Base-by-base conservation (phyloP, 53 echinoderm and acorn worm genomes). In the Hippasteria phrygiana region DNA sequence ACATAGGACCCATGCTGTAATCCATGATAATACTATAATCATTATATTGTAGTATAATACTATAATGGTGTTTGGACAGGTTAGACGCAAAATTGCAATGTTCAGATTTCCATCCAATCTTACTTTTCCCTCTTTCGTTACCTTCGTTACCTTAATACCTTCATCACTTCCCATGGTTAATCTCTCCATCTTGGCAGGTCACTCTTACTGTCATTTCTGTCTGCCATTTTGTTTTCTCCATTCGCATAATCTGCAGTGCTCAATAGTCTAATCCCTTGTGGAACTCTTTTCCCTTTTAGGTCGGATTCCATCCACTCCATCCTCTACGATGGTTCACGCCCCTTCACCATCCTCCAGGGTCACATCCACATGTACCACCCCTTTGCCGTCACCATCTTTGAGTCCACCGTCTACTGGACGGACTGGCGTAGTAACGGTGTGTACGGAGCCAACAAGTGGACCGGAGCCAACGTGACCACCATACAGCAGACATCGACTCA, bases 351-450 rank as follows among this genome's bases (percentile, higher is more conserved):
- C 27, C 87, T 94, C 17, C 91, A 92, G 69, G 94, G 95, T 5
- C 95, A 95, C 35, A 81, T 88, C 70, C 87, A 77, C 31, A 82
- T 97, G 54, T 88, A 87, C 62, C 98, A 97, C 64, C 98, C 98
- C 10, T 97, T 97, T 73, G 95, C 98, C 76, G 91, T 97, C 84
- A 92, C 98, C 20, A 81, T 97, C 26, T 97, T 97, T 90, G 98
- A 97, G 62, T 93, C 85, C 39, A 70, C 87, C 1, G 93, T 97
- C 16, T 97, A 95, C 88, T 97, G 98, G 98, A 94, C 98, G 0
- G 98, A 97, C 88, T 97, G 98, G 98, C 53, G 98, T 2, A 97
- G 90, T 29, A 95, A 95, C 51, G 90, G 92, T 0, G 98, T 97
- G 18, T 91, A 95, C 79, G 91, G 90, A 13, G 98, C 98, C 43